phyloP scores from a whole-genome alignment of 2,888 invertebrate species.

The Petrophora chlorosata region DNA sequence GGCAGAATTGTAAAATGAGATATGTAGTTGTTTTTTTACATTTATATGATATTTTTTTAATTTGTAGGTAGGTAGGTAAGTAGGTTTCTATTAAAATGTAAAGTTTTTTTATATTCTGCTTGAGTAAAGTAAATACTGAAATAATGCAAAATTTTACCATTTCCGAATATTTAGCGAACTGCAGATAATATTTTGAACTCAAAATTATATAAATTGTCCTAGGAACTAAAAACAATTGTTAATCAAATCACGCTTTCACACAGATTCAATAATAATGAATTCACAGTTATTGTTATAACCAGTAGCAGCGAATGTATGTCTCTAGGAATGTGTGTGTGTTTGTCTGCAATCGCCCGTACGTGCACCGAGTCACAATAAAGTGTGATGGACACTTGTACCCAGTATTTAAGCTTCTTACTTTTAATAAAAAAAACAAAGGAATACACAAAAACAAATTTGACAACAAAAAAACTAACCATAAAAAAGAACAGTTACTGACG shows the following conservation, averaged over 20 bases:
- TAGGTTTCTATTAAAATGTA: constrained; percentile 1
- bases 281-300: constrained; percentile 39
- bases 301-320: constrained; percentile 51
- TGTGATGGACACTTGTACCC: background rate
- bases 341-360: constrained; percentile 77
- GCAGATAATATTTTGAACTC: no score
- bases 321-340: constrained; percentile 56
- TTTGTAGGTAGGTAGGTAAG: constrained; percentile 1
- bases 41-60: constrained; percentile 20
- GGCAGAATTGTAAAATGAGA: constrained; percentile 31
- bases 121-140: no score
- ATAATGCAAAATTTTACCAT: no score
- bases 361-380: constrained; percentile 66
- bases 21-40: constrained; percentile 32
- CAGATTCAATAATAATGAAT: constrained; percentile 32
- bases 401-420: constrained; percentile 3
- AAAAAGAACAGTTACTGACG: no score
- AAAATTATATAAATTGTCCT: background rate
- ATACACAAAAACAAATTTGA: no score
- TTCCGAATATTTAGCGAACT: no score
- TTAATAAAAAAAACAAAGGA: no score
- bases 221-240: constrained; percentile 4
- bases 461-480: no score
- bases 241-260: constrained; percentile 26
- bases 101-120: no score